Conservation (phyloP, 2,113 vertebrate genomes). For the Dicaeum eximium region DNA sequence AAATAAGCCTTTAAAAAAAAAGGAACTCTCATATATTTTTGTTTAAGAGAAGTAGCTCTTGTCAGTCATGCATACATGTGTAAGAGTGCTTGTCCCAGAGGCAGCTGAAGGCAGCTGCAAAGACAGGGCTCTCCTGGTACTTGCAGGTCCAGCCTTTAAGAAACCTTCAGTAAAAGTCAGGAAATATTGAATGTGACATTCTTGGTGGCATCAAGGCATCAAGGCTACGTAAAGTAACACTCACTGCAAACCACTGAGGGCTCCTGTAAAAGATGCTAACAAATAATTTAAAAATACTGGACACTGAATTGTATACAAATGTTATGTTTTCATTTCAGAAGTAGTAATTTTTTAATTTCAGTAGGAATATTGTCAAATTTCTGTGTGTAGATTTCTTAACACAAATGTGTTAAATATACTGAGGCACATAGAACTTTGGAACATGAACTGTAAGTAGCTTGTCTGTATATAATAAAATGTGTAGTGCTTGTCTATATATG, state of each 20-base stretch:
- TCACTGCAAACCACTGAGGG: background rate
- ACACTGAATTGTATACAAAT: background rate
- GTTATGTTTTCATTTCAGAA: background rate
- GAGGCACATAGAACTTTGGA: background rate
- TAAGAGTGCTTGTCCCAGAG: background rate
- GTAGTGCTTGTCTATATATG: background rate
- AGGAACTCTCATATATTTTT: background rate
- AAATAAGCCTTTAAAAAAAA: background rate
- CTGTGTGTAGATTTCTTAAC: background rate
- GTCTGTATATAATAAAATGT: background rate
- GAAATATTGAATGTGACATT: background rate
- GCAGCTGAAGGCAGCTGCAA: background rate
- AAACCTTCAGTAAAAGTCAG: background rate
- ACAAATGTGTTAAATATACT: background rate
- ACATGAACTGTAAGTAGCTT: background rate
- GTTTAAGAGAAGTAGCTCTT: background rate
- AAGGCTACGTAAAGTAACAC: background rate
- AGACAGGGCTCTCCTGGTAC: background rate
- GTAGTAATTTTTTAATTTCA: background rate
- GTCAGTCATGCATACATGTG: background rate
- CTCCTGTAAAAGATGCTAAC: background rate
- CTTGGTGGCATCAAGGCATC: background rate
- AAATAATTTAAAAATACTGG: background rate
- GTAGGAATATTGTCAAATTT: background rate
- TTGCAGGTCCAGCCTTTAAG: background rate